Evolutionary conservation across 1,140 invertebrate genomes (phyloP).

Genomic region (Cotesia typhae): DNA sequence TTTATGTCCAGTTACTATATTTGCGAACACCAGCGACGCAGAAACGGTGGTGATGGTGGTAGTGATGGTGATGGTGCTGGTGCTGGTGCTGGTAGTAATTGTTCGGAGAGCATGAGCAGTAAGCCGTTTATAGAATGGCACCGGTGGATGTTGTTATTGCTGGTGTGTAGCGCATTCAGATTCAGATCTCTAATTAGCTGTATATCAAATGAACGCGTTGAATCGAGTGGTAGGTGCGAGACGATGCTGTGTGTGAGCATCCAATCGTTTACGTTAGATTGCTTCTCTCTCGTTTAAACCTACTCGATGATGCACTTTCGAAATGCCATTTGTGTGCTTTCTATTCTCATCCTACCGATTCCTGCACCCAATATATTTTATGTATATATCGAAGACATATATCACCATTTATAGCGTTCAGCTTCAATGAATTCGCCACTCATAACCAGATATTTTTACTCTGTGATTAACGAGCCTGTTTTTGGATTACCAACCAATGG

Average conservation of each 20-base stretch:
- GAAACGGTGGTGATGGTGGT: background rate
- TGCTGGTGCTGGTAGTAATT: slow-evolving; percentile 9
- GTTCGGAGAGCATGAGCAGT: no score
- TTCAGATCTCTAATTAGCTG: slow-evolving; percentile 61
- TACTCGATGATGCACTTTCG: background rate
- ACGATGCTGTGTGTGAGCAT: background rate
- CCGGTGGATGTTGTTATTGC: slow-evolving; percentile 15
- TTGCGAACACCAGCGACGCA: slow-evolving; percentile 1
- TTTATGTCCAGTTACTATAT: slow-evolving; percentile 19
- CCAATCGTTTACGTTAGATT: slow-evolving; percentile 35
- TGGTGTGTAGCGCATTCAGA: slow-evolving; percentile 40
- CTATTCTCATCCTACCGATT: background rate
- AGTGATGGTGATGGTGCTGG: background rate
- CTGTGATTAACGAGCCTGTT: background rate
- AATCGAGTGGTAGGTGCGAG: slow-evolving; percentile 18
- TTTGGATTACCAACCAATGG: no score
- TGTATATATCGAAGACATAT: background rate
- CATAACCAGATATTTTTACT: background rate
- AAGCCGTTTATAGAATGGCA: slow-evolving; percentile 15
- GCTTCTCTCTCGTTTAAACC: slow-evolving; percentile 24
- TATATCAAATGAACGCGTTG: slow-evolving; percentile 56
- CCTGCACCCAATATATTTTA: background rate
- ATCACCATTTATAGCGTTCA: slow-evolving; percentile 1
- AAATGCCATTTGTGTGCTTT: background rate
- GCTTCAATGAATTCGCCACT: background rate